Evolutionary conservation across 2,113 vertebrate species (phyloP).

Genomic region (Trachemys scripta): DNA sequence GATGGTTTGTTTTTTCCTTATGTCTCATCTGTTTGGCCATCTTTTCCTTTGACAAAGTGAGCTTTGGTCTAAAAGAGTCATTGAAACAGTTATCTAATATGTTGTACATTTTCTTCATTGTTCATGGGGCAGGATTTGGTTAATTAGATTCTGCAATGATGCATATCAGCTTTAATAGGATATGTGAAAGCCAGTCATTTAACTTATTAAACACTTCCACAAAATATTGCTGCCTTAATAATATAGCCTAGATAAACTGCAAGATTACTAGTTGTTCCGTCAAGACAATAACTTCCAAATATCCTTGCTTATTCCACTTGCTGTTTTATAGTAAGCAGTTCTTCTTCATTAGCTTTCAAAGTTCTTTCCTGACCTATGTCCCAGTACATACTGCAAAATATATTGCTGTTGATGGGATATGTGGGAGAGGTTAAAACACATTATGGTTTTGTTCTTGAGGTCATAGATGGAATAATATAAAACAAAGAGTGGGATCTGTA

Average conservation of each 20-base stretch:
- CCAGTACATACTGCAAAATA: not conserved
- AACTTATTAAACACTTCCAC: not conserved
- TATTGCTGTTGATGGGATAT: not conserved
- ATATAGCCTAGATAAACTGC: too few relatives aligned
- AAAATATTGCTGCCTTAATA: not conserved
- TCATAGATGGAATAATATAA: not conserved
- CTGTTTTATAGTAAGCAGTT: not conserved
- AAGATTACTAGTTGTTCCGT: not conserved
- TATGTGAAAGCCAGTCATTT: not conserved
- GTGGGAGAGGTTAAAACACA: not conserved
- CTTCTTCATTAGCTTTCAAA: not conserved
- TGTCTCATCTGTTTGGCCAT: not conserved
- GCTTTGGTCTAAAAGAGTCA: not conserved
- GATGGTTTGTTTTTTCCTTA: not conserved
- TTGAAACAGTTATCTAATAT: not conserved
- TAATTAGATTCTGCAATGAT: not conserved
- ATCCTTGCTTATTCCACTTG: not conserved
- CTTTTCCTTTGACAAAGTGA: not conserved
- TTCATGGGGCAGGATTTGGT: not conserved
- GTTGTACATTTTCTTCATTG: not conserved
- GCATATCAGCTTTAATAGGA: not conserved
- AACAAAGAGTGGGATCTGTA: not conserved
- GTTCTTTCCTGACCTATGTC: not conserved
- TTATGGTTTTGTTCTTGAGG: not conserved
- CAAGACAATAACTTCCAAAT: not conserved